Base-by-base conservation (phyloP, 2,888 invertebrate species). In the Drosophila paranaensis region DNA sequence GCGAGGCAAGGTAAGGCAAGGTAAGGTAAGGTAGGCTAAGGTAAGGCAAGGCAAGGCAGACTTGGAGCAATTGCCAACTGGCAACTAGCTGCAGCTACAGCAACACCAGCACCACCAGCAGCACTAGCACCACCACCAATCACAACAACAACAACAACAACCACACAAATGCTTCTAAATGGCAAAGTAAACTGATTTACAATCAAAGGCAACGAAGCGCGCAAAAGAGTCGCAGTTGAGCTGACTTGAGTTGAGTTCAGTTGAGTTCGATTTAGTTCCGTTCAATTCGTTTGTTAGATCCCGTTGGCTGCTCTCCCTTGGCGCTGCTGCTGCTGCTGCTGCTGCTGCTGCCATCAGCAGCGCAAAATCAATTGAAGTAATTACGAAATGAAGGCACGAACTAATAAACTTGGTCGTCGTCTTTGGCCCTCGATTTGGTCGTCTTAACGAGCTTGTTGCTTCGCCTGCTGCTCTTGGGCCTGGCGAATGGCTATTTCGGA, bases 311-410 rank as follows among this genome's bases (percentile, higher is more conserved):
- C 60, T 60, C 27, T 69, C 61, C 60, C 70, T 56, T 56, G 57
- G 45, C 48, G 25, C 37, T 71, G 62, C 77, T 66, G 64, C 76
- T 71, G 62, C 77, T 66, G 64, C 76, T 69, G 64, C 73, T 66
- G 79, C 2, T 51, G 77, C 65, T 60, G 65, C 77, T 79, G 82
- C 88, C 86, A 87, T 87, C 86, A 88, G 90, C 91, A 91, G 90
- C 81, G 74, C 88, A 81, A 89, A 91, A 91, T 91, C 91, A 91
- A 91, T 91, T 91, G 91, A 89, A 87, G 91, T 91, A 91, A 91
- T 91, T 91, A 91, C 91, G 90, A 91, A 91, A 90, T 91, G 91
- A 91, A 91, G 91, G 91, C 91, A 91, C 91, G 91, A 91, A 91
- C 91, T 91, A 91, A 91, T 91, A 91, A 91, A 91, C 91, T 90